Conservation (phyloP, 2,113 vertebrate species). For the Alexandromys fortis region DNA sequence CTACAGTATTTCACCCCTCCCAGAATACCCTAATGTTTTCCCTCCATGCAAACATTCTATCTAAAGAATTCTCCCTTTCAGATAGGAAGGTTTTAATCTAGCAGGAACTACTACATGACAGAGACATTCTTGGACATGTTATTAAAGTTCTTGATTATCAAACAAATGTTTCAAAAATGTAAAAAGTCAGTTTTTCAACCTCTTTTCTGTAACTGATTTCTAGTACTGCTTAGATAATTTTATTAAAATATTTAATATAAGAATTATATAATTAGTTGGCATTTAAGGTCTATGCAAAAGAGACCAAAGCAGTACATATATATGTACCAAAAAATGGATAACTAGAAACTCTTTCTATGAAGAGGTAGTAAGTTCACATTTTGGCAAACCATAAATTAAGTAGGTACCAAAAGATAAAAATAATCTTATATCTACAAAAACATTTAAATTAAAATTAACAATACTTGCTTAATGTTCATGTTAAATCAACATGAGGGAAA, state of each 20-base stretch:
- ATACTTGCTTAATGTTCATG: neutral
- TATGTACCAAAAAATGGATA: neutral
- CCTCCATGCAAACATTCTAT: neutral
- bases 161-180: conserved; percentile 27
- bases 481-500: neutral
- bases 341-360: neutral
- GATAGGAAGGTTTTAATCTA: neutral
- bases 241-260: neutral
- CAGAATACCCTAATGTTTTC: neutral
- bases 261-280: neutral
- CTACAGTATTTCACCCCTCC: neutral
- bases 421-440: neutral
- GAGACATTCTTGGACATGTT: neutral
- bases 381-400: neutral
- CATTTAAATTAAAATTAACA: conserved; percentile 17
- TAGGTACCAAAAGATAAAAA: neutral
- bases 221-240: neutral
- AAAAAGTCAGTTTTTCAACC: neutral
- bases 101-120: neutral
- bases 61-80: neutral
- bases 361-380: neutral
- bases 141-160: neutral
- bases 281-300: neutral
- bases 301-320: neutral
- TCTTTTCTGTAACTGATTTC: conserved; percentile 2